phyloP scores from a whole-genome alignment of 64 coral and sea anemone species.

The Montipora sp. region DNA sequence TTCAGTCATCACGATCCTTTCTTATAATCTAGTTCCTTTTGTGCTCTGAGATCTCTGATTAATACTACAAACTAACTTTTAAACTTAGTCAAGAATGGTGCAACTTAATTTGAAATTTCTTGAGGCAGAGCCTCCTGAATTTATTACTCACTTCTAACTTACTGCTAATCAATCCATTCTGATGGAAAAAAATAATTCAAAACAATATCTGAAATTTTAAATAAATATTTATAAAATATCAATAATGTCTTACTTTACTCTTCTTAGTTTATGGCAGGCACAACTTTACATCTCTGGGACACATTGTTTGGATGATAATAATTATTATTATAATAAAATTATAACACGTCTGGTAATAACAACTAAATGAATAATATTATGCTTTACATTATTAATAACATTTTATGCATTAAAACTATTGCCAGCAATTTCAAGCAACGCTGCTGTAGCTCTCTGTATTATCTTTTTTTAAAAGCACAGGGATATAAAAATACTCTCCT shows the following conservation, averaged over 20 bases:
- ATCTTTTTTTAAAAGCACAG: constrained; percentile 32
- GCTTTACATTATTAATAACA: constrained; percentile 36
- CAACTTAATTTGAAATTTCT: constrained; percentile 7
- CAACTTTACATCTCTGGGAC: constrained; percentile 56
- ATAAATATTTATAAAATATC: constrained; percentile 63
- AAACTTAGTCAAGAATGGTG: background rate
- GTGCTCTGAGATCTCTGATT: background rate
- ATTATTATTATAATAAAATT: background rate
- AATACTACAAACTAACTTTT: background rate
- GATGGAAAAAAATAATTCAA: constrained; percentile 15
- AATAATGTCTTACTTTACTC: constrained; percentile 59
- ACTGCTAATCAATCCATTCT: background rate
- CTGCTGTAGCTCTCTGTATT: background rate
- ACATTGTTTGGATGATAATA: background rate
- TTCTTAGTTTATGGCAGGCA: constrained; percentile 57
- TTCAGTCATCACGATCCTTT: too few relatives aligned
- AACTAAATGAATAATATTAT: constrained; percentile 5
- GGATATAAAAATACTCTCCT: constrained; percentile 56
- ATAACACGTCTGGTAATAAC: background rate
- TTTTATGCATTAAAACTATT: constrained; percentile 52
- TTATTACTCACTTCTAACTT: background rate
- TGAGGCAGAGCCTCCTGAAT: background rate
- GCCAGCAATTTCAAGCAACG: constrained; percentile 17
- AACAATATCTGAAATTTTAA: constrained; percentile 59
- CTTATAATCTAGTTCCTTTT: background rate